phyloP scores from a whole-genome alignment of 2,113 vertebrate genomes.

The Neodon shergylaensis region DNA sequence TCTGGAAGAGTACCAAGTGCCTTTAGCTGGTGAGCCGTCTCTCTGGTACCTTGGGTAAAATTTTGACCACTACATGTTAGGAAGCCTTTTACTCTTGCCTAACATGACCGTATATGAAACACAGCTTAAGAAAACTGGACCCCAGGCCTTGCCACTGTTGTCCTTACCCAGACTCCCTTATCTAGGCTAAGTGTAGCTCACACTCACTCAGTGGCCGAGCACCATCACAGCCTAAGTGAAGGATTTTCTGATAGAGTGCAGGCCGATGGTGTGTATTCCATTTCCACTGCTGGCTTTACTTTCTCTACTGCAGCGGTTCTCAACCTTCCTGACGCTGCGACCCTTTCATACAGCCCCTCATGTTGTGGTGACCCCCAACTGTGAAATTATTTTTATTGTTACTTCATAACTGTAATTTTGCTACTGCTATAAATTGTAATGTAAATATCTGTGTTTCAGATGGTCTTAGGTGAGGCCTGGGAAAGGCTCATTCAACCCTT shows the following conservation, averaged over 20 bases:
- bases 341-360: background rate
- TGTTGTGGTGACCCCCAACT: background rate
- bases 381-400: background rate
- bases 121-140: background rate
- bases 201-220: background rate
- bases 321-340: background rate
- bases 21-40: background rate
- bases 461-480: too few relatives aligned
- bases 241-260: background rate
- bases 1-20: background rate
- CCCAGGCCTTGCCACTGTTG: background rate
- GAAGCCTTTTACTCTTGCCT: background rate
- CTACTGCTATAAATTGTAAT: too few relatives aligned
- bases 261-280: background rate
- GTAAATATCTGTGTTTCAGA: too few relatives aligned
- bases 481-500: too few relatives aligned
- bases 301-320: background rate
- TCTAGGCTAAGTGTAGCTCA: background rate
- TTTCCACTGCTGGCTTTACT: background rate
- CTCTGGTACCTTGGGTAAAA: background rate
- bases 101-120: background rate
- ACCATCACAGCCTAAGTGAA: background rate
- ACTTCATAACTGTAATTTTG: background rate
- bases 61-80: background rate
- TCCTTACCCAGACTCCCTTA: background rate